These are phyloP conservation scores for Cynoglossus semilaevis DNA, from an alignment of 2,113 vertebrate species.

Conservation along the genomic window DNA sequence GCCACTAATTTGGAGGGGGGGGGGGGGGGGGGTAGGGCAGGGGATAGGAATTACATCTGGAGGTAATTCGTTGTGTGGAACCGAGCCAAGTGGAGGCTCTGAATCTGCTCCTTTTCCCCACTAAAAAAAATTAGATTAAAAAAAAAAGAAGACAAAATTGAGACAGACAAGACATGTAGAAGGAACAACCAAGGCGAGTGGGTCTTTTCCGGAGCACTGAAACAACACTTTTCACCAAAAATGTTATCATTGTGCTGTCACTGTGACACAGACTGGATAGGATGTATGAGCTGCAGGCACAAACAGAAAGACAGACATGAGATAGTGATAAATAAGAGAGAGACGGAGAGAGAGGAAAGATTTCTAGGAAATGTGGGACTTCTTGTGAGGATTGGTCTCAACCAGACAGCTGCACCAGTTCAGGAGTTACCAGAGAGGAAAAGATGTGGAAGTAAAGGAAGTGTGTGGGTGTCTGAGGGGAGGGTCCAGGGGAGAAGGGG, in stretches of 20 bases:
- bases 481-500: not conserved
- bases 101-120: conserved; percentile 17
- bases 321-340: conserved; percentile 48
- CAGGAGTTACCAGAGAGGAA: conserved; percentile 41
- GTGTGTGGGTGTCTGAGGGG: conserved; percentile 2
- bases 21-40: conserved; percentile 58
- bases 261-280: conserved; percentile 53
- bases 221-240: conserved; percentile 58
- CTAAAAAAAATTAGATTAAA: not conserved
- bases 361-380: conserved; percentile 43
- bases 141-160: conserved; percentile 8
- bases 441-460: conserved; percentile 34
- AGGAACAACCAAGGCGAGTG: conserved; percentile 61
- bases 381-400: conserved; percentile 28
- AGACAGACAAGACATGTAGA: conserved; percentile 53
- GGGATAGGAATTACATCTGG: conserved; percentile 78
- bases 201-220: conserved; percentile 57
- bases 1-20: conserved; percentile 76
- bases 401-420: conserved; percentile 54
- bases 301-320: conserved; percentile 36
- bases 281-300: conserved; percentile 57
- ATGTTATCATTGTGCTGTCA: conserved; percentile 73
- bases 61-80: conserved; percentile 77
- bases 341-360: conserved; percentile 4
- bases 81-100: conserved; percentile 66